A percentile compares a stretch with the other conserved stretches of the same genome.
Conservation (phyloP, 1,140 invertebrate genomes). For the Neotoxoptera formosana region DNA sequence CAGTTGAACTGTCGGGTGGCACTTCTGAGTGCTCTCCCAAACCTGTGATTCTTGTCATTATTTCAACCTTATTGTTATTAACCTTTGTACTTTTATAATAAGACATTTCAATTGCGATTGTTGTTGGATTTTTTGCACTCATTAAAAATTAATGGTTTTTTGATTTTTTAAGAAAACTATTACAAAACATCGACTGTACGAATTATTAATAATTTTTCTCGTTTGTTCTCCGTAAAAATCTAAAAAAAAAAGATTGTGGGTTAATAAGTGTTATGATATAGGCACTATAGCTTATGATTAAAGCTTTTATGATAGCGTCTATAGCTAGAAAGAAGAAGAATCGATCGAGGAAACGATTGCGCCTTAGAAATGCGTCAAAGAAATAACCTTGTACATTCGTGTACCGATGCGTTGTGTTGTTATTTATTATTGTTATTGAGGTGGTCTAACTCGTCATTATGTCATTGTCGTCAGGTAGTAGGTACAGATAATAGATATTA, state of each 20-base stretch:
- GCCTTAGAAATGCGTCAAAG: not conserved
- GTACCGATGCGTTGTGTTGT: not conserved
- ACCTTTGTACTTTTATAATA: not conserved
- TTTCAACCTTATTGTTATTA: not conserved
- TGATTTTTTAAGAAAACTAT: no score
- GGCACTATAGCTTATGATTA: no score
- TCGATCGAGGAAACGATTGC: not conserved
- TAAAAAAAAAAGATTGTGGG: not conserved
- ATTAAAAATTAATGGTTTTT: no score
- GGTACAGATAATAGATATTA: no score
- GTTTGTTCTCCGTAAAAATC: not conserved
- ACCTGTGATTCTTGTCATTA: not conserved
- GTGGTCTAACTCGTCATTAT: not conserved
- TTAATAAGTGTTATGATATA: not conserved
- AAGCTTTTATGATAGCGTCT: not conserved
- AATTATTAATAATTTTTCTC: not conserved
- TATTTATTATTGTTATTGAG: constrained; percentile 1
- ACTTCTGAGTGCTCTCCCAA: not conserved
- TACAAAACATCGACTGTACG: no score
- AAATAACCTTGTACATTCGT: not conserved
- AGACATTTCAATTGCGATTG: not conserved
- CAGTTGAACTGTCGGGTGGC: not conserved
- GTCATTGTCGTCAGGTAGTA: not conserved
- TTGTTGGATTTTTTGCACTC: not conserved
- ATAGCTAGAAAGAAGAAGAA: not conserved